Conservation (phyloP, 1,140 invertebrate genomes). For the Tetramorium alpestre region DNA sequence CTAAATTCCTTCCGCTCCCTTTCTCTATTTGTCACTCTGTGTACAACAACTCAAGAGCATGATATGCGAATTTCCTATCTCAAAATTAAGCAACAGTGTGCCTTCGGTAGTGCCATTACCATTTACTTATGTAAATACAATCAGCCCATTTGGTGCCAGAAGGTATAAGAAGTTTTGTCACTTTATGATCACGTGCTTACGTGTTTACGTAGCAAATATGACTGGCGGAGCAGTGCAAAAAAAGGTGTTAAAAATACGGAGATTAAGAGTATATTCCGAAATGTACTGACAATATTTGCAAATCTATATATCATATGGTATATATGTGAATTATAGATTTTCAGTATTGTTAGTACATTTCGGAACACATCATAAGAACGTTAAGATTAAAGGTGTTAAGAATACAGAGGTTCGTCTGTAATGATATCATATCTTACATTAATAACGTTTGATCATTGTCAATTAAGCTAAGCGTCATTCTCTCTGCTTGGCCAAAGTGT, state of each 20-base stretch:
- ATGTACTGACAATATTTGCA: neutral
- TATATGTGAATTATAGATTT: neutral
- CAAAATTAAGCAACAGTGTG: neutral
- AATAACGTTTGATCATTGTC: conserved; percentile 58
- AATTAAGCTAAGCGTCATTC: conserved; percentile 61
- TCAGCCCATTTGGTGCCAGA: neutral
- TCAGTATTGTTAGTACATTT: neutral
- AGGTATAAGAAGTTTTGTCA: neutral
- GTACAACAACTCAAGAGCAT: neutral
- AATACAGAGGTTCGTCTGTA: conserved; percentile 22
- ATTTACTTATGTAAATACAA: neutral
- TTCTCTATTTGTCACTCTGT: neutral
- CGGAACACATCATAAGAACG: neutral
- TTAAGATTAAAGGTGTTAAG: neutral
- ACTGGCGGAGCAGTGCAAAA: neutral
- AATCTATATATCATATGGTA: neutral
- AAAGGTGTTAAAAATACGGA: neutral
- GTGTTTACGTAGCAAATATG: neutral
- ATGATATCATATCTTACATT: conserved; percentile 39
- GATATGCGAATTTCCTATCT: neutral
- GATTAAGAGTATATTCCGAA: neutral
- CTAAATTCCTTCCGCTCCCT: neutral
- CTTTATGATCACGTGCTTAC: neutral
- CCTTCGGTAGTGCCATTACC: neutral
- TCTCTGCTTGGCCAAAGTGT: conserved; percentile 13